These are phyloP conservation scores for Oceanodroma leucorhoa DNA, from an alignment of 2,797 vertebrate genomes.

Conservation along the genomic window DNA sequence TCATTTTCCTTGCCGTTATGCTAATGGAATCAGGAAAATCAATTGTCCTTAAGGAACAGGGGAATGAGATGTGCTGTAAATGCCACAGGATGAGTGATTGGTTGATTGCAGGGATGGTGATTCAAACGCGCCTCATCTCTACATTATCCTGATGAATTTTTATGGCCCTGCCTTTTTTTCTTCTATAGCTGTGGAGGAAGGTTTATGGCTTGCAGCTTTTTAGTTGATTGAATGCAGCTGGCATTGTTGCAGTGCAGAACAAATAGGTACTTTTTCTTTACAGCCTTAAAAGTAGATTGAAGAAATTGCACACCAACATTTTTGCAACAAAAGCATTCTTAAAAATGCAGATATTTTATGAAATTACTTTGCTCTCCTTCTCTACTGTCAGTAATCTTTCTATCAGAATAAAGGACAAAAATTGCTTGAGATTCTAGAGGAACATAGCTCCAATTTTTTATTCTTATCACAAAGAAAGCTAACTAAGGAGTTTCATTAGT, in stretches of 20 bases:
- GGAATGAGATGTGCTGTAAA: conserved; percentile 91
- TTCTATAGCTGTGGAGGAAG: conserved; percentile 81
- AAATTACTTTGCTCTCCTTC: conserved; percentile 73
- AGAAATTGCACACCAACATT: conserved; percentile 76
- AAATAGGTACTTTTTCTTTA: conserved; percentile 84
- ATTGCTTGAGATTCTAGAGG: conserved; percentile 65
- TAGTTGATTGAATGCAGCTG: conserved; percentile 87
- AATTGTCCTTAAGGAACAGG: conserved; percentile 92
- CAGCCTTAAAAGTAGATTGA: conserved; percentile 79
- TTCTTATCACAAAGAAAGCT: conserved; percentile 77
- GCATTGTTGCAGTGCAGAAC: conserved; percentile 85
- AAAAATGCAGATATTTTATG: conserved; percentile 79
- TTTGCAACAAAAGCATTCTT: conserved; percentile 79
- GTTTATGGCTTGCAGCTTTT: conserved; percentile 87
- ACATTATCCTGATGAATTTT: conserved; percentile 89
- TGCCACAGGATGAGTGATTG: conserved; percentile 90
- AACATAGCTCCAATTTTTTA: conserved; percentile 71
- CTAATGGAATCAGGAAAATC: conserved; percentile 92
- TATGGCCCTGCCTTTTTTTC: conserved; percentile 81
- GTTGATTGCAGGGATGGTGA: conserved; percentile 82
- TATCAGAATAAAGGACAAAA: conserved; percentile 73
- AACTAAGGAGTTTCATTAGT: conserved; percentile 79
- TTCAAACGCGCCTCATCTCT: conserved; percentile 82
- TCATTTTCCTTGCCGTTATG: conserved; percentile 88
- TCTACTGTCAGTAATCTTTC: conserved; percentile 66